Evolutionary conservation across 2,113 vertebrate genomes (phyloP).

Genomic region (Hemiprocne comata): DNA sequence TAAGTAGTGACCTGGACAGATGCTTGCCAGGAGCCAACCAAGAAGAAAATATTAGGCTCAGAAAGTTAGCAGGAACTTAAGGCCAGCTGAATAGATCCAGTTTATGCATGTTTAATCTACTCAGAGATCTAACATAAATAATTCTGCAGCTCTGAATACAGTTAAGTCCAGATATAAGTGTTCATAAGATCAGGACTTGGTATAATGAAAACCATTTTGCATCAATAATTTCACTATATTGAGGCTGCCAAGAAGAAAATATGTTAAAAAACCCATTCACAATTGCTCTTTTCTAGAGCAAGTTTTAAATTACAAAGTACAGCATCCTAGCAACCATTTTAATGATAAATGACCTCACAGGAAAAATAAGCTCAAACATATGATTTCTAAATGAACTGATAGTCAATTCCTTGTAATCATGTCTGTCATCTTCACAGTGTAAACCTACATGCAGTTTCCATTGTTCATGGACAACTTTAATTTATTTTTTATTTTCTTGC

Average conservation of each 20-base stretch:
- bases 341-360: background rate
- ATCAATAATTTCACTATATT: background rate
- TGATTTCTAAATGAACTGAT: background rate
- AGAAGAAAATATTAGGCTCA: background rate
- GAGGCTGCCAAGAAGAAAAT: background rate
- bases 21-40: background rate
- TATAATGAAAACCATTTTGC: conserved; percentile 12
- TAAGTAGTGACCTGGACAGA: background rate
- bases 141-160: background rate
- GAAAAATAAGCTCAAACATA: background rate
- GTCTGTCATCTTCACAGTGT: background rate
- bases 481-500: background rate
- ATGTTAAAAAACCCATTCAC: background rate
- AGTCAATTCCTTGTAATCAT: background rate
- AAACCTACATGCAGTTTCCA: background rate
- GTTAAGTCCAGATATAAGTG: background rate
- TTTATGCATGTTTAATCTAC: background rate
- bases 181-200: background rate
- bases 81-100: background rate
- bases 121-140: background rate
- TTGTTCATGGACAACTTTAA: background rate
- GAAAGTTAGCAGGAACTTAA: background rate
- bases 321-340: background rate
- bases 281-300: background rate
- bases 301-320: conserved; percentile 29